A percentile compares a stretch with the other conserved stretches of the same genome.
These are phyloP conservation scores for Meriones unguiculatus DNA, from an alignment of 2,113 vertebrate species.

Conservation along the genomic window DNA sequence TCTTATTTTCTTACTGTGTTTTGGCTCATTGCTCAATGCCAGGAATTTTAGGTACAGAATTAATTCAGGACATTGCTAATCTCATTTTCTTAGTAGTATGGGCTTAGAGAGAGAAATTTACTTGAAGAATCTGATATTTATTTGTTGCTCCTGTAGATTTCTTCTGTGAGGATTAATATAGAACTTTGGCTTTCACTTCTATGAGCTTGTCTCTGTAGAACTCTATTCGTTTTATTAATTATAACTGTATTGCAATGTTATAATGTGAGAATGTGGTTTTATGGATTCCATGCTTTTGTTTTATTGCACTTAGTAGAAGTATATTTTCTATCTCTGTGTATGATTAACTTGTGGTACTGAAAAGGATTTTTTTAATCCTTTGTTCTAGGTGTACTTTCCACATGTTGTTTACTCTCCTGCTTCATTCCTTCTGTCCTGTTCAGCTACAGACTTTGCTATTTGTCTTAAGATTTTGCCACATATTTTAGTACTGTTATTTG, in stretches of 20 bases:
- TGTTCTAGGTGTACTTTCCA: conserved; percentile 1
- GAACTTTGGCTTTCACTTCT: conserved; percentile 23
- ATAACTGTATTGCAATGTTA: conserved; percentile 14
- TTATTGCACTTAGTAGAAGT: conserved; percentile 27
- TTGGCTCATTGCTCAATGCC: background rate
- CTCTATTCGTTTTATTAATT: conserved; percentile 34
- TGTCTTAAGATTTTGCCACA: background rate
- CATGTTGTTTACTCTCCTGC: background rate
- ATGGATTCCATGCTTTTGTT: conserved; percentile 45
- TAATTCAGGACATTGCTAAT: conserved; percentile 12
- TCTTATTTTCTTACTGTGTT: conserved; percentile 34
- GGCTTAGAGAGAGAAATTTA: background rate
- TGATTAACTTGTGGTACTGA: conserved; percentile 42
- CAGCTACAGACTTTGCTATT: background rate
- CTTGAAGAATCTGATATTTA: background rate
- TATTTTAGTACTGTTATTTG: background rate
- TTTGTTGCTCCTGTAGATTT: conserved; percentile 16
- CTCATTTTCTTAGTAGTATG: conserved; percentile 36
- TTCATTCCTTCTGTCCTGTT: background rate
- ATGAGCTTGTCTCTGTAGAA: conserved; percentile 24
- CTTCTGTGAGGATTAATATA: background rate
- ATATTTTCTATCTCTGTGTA: background rate
- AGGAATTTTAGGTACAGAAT: conserved; percentile 35
- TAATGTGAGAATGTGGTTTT: conserved; percentile 44
- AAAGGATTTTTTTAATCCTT: conserved; percentile 8